These are phyloP conservation scores for Ibycter americanus DNA, from an alignment of 2,797 vertebrate genomes.

Conservation along the genomic window DNA sequence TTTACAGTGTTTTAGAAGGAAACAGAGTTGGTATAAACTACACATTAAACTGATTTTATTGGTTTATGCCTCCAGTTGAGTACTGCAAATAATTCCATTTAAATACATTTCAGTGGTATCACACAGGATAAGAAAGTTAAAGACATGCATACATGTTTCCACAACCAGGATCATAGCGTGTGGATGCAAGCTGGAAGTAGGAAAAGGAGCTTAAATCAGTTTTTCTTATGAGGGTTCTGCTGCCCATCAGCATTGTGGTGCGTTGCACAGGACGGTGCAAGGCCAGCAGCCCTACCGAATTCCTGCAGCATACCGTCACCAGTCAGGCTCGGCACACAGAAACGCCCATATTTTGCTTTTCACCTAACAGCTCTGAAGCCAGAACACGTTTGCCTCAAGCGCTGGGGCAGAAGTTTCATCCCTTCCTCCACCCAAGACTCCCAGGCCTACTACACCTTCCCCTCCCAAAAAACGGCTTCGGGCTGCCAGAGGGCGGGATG, in stretches of 20 bases:
- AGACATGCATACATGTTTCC: background rate
- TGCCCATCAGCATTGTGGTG: rapidly evolving
- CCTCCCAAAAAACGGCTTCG: background rate
- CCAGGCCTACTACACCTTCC: background rate
- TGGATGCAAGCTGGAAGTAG: background rate
- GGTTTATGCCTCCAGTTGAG: background rate
- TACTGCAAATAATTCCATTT: background rate
- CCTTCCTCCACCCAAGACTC: too few relatives aligned
- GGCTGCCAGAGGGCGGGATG: rapidly evolving
- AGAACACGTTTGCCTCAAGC: background rate
- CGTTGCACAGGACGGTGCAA: rapidly evolving
- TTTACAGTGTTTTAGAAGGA: background rate
- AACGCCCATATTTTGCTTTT: background rate
- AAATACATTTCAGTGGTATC: background rate
- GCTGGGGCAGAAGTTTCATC: background rate
- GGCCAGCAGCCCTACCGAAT: background rate
- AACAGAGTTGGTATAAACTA: background rate
- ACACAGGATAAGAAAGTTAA: background rate
- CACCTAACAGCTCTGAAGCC: background rate
- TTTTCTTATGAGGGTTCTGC: background rate
- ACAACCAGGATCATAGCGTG: background rate
- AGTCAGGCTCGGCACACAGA: background rate
- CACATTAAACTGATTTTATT: background rate
- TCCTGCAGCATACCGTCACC: background rate
- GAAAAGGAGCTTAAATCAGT: background rate